Percentiles rank a stretch among this genome's conserved stretches.
Evolutionary conservation across 2,113 vertebrate species (phyloP).

Genomic region (Diadophis punctatus): DNA sequence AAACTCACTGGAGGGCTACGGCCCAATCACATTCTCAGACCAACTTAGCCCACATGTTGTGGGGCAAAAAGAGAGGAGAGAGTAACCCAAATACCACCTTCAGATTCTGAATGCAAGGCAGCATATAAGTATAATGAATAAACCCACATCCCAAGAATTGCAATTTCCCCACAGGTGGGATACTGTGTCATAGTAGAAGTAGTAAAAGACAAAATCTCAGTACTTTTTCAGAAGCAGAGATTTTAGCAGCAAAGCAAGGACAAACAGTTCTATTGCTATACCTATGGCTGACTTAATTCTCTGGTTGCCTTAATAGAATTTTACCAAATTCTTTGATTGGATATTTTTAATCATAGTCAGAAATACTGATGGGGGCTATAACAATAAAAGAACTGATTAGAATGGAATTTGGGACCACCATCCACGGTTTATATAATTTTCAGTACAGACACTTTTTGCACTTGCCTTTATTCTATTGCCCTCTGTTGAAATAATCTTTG

Average conservation of each 20-base stretch:
- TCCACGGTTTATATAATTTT: not conserved
- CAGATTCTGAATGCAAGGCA: not conserved
- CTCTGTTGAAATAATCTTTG: constrained; percentile 73
- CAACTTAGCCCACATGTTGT: not conserved
- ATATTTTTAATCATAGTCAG: not conserved
- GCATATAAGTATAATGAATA: not conserved
- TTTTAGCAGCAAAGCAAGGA: not conserved
- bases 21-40: not conserved
- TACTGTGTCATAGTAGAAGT: not conserved
- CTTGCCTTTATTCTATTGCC: constrained; percentile 81
- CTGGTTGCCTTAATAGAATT: not conserved
- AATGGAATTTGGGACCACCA: not conserved
- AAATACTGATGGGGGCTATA: not conserved
- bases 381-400: not conserved
- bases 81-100: not conserved
- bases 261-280: not conserved
- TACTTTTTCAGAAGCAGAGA: not conserved
- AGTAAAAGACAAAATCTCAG: not conserved
- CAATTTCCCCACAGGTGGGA: not conserved
- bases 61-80: not conserved
- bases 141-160: not conserved
- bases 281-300: not conserved
- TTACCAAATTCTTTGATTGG: not conserved
- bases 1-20: not conserved
- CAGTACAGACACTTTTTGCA: not conserved